Conservation (phyloP, 2,113 vertebrate genomes). For the Brevimyrus niger region DNA sequence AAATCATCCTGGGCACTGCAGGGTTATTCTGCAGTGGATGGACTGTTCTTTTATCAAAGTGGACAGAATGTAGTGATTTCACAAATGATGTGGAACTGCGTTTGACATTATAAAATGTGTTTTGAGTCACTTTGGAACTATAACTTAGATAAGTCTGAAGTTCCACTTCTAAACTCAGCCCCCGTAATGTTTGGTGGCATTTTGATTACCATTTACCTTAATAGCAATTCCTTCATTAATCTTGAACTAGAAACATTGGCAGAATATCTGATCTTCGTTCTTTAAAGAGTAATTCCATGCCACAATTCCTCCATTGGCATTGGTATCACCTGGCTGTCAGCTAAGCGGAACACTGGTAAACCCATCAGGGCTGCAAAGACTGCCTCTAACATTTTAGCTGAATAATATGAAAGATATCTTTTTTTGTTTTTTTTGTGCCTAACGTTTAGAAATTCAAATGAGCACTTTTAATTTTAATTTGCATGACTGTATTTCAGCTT, state of each 20-base stretch:
- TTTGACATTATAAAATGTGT: neutral
- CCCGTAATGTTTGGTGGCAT: neutral
- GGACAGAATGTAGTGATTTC: neutral
- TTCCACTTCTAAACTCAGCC: neutral
- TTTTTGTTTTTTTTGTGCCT: neutral
- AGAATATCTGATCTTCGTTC: neutral
- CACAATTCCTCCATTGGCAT: neutral
- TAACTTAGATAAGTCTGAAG: neutral
- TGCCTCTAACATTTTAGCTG: neutral
- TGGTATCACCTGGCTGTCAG: neutral
- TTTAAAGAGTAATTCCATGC: neutral
- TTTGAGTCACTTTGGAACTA: neutral
- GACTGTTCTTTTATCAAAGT: neutral
- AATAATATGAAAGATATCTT: neutral
- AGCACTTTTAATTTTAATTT: neutral
- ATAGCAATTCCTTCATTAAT: neutral
- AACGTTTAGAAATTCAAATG: neutral
- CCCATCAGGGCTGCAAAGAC: neutral
- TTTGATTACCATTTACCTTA: neutral
- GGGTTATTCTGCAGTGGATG: neutral
- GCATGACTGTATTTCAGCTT: neutral
- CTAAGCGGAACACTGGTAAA: neutral
- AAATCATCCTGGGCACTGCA: neutral
- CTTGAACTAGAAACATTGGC: neutral
- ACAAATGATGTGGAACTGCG: neutral